These are phyloP conservation scores for Hermodice carunculata DNA, from an alignment of 2,888 invertebrate species.

Conservation along the genomic window DNA sequence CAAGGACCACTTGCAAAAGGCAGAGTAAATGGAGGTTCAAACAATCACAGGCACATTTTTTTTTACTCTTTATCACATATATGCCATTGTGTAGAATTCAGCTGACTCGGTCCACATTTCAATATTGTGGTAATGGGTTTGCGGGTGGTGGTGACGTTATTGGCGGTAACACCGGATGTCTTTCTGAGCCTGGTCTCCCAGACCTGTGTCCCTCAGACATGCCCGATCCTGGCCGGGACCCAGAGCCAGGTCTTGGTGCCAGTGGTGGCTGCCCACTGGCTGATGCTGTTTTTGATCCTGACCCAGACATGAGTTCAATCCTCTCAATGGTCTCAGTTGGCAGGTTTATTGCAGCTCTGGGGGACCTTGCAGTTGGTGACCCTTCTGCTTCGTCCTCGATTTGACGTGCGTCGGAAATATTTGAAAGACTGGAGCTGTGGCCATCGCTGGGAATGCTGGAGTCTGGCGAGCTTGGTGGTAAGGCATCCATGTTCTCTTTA, in stretches of 20 bases:
- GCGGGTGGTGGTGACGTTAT: no score
- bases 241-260: constrained; percentile 45
- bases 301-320: constrained; percentile 54
- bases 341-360: background rate
- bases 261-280: constrained; percentile 31
- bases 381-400: constrained; percentile 5
- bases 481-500: constrained; percentile 35
- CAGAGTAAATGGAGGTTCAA: no score
- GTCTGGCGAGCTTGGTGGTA: constrained; percentile 47
- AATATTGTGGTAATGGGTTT: no score
- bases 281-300: constrained; percentile 13
- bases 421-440: constrained; percentile 51
- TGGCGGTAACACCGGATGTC: constrained; percentile 61
- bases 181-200: constrained; percentile 56
- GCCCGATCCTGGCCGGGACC: constrained; percentile 1
- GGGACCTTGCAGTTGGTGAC: constrained; percentile 41
- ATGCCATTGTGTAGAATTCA: no score
- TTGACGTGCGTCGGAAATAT: constrained; percentile 53
- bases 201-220: background rate
- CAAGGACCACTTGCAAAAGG: no score
- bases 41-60: no score
- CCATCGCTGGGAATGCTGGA: constrained; percentile 50
- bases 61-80: no score
- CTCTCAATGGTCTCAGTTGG: constrained; percentile 45
- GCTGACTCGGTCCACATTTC: no score